These are phyloP conservation scores for Onychomys leucogaster DNA, from an alignment of 2,797 vertebrate species.

Conservation along the genomic window DNA sequence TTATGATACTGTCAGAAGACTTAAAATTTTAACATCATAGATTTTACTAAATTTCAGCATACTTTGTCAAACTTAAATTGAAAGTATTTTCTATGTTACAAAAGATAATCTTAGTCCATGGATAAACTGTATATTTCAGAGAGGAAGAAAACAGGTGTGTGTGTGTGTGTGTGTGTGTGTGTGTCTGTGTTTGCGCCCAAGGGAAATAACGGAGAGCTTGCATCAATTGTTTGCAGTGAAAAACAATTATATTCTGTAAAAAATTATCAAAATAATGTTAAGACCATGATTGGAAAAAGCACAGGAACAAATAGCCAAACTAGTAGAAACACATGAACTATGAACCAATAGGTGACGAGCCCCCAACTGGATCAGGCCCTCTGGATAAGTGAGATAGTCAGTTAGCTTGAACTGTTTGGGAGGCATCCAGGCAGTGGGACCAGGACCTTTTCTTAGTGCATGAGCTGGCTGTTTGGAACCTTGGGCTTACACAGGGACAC, in stretches of 20 bases:
- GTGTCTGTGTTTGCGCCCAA: neutral
- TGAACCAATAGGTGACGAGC: no score
- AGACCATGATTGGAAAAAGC: no score
- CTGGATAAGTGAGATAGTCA: no score
- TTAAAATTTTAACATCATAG: slow-evolving; percentile 12
- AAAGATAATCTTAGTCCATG: slow-evolving; percentile 48
- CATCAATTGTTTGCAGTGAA: neutral
- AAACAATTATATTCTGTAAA: slow-evolving; percentile 3
- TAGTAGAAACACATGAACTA: no score
- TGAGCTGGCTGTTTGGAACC: no score
- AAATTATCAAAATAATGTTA: neutral
- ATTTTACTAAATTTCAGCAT: slow-evolving; percentile 75
- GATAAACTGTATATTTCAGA: slow-evolving; percentile 11
- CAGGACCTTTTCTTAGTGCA: no score
- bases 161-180: neutral
- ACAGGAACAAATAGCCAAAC: no score
- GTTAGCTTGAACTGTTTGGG: no score
- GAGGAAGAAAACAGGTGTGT: neutral
- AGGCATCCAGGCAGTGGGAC: no score
- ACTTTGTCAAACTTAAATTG: slow-evolving; percentile 65
- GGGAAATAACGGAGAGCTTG: neutral
- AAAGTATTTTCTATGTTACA: neutral
- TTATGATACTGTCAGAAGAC: slow-evolving; percentile 28
- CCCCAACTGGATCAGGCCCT: no score
- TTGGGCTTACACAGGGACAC: no score